A percentile compares a stretch with the other conserved stretches of the same genome.
phyloP scores from a whole-genome alignment of 2,797 vertebrate species.

The Austrolebias charrua region DNA sequence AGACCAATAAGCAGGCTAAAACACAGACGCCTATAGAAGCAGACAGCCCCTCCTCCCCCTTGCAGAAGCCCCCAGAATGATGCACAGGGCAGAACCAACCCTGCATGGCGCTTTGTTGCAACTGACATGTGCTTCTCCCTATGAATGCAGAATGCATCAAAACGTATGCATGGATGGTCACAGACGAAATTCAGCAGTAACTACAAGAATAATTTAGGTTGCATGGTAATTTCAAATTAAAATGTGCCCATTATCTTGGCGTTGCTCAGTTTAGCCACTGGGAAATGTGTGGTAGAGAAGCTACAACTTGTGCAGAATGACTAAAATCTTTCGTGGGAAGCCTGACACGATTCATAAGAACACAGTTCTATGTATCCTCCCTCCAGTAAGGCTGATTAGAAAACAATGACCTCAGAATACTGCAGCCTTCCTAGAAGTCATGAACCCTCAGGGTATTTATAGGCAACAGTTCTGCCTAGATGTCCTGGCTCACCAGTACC shows the following conservation, averaged over 20 bases:
- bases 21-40: constrained; percentile 67
- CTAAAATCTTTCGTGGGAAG: constrained; percentile 32
- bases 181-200: constrained; percentile 22
- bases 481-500: constrained; percentile 43
- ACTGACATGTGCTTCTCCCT: constrained; percentile 62
- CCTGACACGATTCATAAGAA: constrained; percentile 42
- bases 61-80: constrained; percentile 55
- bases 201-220: constrained; percentile 9
- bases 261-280: constrained; percentile 6
- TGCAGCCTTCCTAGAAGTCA: constrained; percentile 74
- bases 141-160: constrained; percentile 32
- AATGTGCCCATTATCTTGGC: constrained; percentile 10
- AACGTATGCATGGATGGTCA: constrained; percentile 24
- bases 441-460: constrained; percentile 75
- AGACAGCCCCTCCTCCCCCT: constrained; percentile 72
- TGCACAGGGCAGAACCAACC: constrained; percentile 44
- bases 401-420: constrained; percentile 56
- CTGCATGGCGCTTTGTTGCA: constrained; percentile 66
- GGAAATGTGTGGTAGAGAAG: constrained; percentile 29
- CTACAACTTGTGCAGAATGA: constrained; percentile 5
- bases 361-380: constrained; percentile 35
- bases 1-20: constrained; percentile 70
- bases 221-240: constrained; percentile 24
- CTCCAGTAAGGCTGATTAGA: constrained; percentile 61
- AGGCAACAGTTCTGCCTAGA: constrained; percentile 65